phyloP scores from a whole-genome alignment of 1,140 invertebrate genomes.

The Calliopsis andreniformis region DNA sequence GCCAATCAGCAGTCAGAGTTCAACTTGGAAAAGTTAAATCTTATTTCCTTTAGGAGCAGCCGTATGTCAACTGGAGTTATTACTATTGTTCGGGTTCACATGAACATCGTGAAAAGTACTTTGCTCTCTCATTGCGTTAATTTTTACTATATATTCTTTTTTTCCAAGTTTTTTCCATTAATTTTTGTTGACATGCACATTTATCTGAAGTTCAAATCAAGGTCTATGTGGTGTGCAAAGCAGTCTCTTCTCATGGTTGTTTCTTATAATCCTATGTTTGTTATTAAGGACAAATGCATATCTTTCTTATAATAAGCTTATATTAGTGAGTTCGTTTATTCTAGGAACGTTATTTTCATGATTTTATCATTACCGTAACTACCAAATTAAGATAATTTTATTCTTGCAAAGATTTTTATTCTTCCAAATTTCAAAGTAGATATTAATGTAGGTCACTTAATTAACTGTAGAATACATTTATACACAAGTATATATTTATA shows the following conservation, averaged over 20 bases:
- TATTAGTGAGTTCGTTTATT: constrained; percentile 59
- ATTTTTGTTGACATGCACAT: constrained; percentile 49
- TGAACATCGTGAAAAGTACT: constrained; percentile 67
- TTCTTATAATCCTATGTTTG: constrained; percentile 58
- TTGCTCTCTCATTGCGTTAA: constrained; percentile 67
- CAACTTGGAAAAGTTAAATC: constrained; percentile 76
- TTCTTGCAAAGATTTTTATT: constrained; percentile 31
- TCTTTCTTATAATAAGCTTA: constrained; percentile 44
- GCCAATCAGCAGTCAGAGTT: constrained; percentile 78
- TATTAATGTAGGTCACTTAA: constrained; percentile 53
- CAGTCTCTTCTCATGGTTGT: constrained; percentile 61
- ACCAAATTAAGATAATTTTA: constrained; percentile 49
- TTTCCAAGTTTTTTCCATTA: constrained; percentile 49
- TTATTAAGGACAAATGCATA: constrained; percentile 50
- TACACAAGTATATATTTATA: constrained; percentile 53
- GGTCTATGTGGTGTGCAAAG: constrained; percentile 64
- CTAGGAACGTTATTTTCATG: constrained; percentile 62
- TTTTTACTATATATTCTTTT: constrained; percentile 54
- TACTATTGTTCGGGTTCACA: constrained; percentile 74
- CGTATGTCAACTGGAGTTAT: constrained; percentile 79
- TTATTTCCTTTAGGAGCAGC: constrained; percentile 81
- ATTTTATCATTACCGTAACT: constrained; percentile 30
- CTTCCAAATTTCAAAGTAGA: constrained; percentile 52
- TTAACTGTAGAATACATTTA: constrained; percentile 54
- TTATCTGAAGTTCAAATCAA: constrained; percentile 57